A percentile compares a stretch with the other conserved stretches of the same genome.
Evolutionary conservation across 2,888 invertebrate genomes (phyloP).

Genomic region (Drosophila acutilabella): DNA sequence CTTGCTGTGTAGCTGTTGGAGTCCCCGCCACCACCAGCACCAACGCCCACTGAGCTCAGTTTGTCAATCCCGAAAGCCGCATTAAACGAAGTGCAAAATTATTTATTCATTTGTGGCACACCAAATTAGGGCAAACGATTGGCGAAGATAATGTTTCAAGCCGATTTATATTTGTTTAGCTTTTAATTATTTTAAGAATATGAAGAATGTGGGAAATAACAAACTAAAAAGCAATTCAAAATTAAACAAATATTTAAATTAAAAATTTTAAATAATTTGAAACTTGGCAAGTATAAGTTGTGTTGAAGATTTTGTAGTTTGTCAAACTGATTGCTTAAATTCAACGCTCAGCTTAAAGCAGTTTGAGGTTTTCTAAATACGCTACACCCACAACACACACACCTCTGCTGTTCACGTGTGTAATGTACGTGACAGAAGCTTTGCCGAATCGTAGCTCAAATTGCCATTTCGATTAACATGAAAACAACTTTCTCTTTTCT

Average conservation of each 20-base stretch:
- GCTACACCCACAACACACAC: not conserved
- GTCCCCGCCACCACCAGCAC: not conserved
- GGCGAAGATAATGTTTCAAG: not conserved
- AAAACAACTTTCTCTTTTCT: conserved; percentile 57
- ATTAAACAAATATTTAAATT: too few relatives aligned
- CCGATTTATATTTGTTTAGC: conserved; percentile 1
- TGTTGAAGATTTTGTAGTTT: too few relatives aligned
- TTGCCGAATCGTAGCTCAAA: conserved; percentile 52
- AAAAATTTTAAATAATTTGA: too few relatives aligned
- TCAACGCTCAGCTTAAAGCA: not conserved
- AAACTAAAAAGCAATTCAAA: too few relatives aligned
- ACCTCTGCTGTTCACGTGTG: conserved; percentile 32
- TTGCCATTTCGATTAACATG: conserved; percentile 74
- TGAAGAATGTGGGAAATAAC: too few relatives aligned
- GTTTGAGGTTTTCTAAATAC: not conserved
- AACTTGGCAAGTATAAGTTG: too few relatives aligned
- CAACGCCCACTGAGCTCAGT: conserved; percentile 13
- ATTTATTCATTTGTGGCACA: conserved; percentile 28
- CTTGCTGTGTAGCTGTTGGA: conserved; percentile 5
- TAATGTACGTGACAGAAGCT: conserved; percentile 65
- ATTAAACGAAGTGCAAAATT: conserved; percentile 36
- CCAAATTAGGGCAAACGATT: not conserved
- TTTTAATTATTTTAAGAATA: too few relatives aligned
- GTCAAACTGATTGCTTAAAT: conserved; percentile 17
- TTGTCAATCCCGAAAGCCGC: conserved; percentile 38